These are phyloP conservation scores for Podiceps cristatus DNA, from an alignment of 2,113 vertebrate species.

Conservation along the genomic window DNA sequence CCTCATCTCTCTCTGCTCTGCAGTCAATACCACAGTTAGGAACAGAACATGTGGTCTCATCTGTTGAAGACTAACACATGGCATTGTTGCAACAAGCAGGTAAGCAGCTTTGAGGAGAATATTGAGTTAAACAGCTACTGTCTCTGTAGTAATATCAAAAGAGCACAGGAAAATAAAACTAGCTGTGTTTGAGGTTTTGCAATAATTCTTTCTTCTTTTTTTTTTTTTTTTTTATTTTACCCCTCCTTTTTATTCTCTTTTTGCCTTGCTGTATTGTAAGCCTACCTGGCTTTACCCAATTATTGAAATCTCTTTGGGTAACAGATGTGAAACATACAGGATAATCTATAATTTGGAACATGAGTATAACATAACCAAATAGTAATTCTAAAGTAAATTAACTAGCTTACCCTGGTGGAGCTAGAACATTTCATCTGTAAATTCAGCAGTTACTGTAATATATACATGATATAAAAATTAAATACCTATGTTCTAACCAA, in stretches of 20 bases:
- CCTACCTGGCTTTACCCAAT: neutral
- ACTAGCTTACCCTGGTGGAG: neutral
- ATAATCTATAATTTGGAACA: neutral
- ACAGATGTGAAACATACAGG: neutral
- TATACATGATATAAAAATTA: neutral
- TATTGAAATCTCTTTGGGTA: neutral
- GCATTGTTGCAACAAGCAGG: neutral
- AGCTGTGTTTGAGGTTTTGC: neutral
- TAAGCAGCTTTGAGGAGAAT: neutral
- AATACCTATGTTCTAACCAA: neutral
- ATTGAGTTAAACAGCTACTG: neutral
- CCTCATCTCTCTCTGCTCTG: neutral
- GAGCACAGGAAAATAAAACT: neutral
- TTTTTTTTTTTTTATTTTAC: neutral
- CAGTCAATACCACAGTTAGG: neutral
- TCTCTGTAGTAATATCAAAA: neutral
- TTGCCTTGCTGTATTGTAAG: neutral
- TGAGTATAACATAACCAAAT: neutral
- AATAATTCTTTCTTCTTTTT: neutral
- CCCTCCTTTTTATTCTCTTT: neutral
- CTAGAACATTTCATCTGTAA: neutral
- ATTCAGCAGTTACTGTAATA: neutral
- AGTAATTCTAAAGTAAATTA: neutral
- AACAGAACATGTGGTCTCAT: neutral
- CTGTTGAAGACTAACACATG: neutral